phyloP scores from a whole-genome alignment of 1,140 invertebrate species.

The Plectrocnemia conspersa region DNA sequence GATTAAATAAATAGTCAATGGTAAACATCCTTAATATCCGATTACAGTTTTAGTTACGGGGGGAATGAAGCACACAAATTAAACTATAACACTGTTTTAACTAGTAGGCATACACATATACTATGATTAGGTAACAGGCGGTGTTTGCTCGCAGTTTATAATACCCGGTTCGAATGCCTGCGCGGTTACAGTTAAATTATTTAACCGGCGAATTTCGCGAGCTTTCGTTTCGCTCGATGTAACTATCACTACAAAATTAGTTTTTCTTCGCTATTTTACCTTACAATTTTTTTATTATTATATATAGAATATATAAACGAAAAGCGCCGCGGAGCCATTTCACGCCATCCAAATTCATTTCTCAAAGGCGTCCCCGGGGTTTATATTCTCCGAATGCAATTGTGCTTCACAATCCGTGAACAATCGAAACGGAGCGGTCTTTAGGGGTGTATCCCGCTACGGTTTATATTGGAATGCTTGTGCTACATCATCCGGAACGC shows the following conservation, averaged over 20 bases:
- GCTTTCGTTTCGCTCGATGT: no score
- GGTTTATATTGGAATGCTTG: no score
- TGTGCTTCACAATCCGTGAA: not conserved
- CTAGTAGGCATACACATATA: no score
- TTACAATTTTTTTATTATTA: not conserved
- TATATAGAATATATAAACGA: not conserved
- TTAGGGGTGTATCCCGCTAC: not conserved
- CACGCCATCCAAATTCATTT: constrained; percentile 6
- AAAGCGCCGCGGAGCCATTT: not conserved
- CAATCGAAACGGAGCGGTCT: constrained; percentile 3
- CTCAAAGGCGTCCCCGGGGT: not conserved
- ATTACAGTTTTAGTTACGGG: constrained; percentile 7
- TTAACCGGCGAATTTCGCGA: no score
- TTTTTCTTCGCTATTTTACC: not conserved
- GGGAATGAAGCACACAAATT: constrained; percentile 9
- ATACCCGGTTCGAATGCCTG: no score
- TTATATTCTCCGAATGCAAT: constrained; percentile 1
- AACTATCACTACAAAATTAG: no score
- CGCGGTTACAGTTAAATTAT: no score
- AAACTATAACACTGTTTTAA: no score
- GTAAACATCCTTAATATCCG: constrained; percentile 15
- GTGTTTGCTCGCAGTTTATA: no score
- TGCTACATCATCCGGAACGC: no score
- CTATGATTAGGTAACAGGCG: no score
- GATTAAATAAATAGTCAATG: constrained; percentile 15